Evolutionary conservation across 2,113 vertebrate genomes (phyloP).

Genomic region (Brachyhypopomus gauderio): DNA sequence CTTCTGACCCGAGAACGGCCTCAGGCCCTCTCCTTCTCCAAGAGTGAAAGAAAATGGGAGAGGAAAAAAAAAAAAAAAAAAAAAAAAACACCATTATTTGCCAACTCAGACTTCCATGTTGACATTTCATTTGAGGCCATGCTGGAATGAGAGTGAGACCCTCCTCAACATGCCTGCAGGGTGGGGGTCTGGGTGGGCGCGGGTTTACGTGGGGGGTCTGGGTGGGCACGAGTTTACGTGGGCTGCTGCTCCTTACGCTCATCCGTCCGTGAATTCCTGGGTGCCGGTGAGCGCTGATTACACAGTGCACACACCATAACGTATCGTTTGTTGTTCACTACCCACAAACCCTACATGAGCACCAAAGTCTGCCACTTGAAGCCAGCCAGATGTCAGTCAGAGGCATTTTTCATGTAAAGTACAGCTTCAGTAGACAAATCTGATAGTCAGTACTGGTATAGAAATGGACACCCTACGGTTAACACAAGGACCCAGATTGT

Average conservation of each 20-base stretch:
- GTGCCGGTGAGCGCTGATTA: slow-evolving; percentile 29
- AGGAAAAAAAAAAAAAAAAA: slow-evolving; percentile 25
- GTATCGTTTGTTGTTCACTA: slow-evolving; percentile 35
- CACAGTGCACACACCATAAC: slow-evolving; percentile 28
- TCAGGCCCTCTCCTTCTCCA: slow-evolving; percentile 21
- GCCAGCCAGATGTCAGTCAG: not conserved
- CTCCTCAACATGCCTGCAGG: not conserved
- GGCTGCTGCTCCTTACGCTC: slow-evolving; percentile 3
- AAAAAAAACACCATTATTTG: slow-evolving; percentile 27
- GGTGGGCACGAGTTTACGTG: too few relatives aligned
- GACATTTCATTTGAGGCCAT: slow-evolving; percentile 46
- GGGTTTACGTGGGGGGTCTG: too few relatives aligned
- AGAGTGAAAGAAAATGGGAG: not conserved
- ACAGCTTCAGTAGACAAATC: too few relatives aligned
- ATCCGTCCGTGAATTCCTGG: slow-evolving; percentile 28
- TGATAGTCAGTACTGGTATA: too few relatives aligned
- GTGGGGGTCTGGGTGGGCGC: too few relatives aligned
- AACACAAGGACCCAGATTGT: too few relatives aligned
- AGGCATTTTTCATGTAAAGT: not conserved
- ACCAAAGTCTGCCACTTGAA: not conserved
- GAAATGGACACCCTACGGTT: too few relatives aligned
- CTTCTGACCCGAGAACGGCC: slow-evolving; percentile 24
- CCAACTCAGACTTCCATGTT: slow-evolving; percentile 41
- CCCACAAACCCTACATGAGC: slow-evolving; percentile 8
- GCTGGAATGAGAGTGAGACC: slow-evolving; percentile 29